Evolutionary conservation across 2,888 invertebrate genomes (phyloP).

Genomic region (Philhelius pedissequus): DNA sequence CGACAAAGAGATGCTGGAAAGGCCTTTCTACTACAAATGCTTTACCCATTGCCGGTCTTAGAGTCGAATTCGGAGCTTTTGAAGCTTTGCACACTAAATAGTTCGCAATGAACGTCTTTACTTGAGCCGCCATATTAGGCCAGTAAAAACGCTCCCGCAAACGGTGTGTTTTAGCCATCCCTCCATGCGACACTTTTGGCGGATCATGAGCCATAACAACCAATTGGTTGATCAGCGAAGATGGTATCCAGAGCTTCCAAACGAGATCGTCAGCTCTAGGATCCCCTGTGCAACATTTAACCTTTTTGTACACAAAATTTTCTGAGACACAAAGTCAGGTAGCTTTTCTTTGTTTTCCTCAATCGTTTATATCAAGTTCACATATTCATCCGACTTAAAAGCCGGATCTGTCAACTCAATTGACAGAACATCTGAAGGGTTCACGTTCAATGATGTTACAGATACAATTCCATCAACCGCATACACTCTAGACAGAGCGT

Average conservation of each 20-base stretch:
- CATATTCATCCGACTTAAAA: neutral
- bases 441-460: neutral
- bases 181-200: neutral
- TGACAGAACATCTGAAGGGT: neutral
- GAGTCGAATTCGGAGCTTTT: neutral
- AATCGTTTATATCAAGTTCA: neutral
- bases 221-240: neutral
- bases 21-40: neutral
- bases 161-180: neutral
- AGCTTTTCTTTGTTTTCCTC: neutral
- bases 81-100: neutral
- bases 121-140: neutral
- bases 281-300: neutral
- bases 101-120: neutral
- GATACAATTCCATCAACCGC: neutral
- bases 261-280: neutral
- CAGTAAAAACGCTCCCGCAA: neutral
- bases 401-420: neutral
- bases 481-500: conserved; percentile 65
- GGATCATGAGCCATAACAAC: too few species aligned
- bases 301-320: neutral
- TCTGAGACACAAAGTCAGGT: neutral
- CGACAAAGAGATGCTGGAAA: neutral
- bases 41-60: neutral
- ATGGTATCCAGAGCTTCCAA: neutral